Evolutionary conservation across 2,113 vertebrate species (phyloP), one percentile per base, ranked within the genome.

Genomic region (Neogobius melanostomus): DNA sequence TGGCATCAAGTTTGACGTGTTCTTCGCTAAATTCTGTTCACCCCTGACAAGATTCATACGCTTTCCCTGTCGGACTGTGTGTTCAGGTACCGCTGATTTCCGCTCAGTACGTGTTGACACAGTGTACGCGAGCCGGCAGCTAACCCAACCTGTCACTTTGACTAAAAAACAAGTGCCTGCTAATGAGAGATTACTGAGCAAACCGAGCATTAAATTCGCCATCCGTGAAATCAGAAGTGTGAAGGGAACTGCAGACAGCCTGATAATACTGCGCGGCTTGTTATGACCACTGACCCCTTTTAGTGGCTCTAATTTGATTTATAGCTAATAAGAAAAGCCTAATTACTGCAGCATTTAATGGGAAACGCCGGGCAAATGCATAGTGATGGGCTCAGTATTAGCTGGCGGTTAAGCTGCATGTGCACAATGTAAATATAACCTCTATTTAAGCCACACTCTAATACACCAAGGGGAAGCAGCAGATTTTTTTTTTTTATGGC

Each of bases 281-380:
- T 63, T 63, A 63, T 63, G 61, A 63, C 61, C 61, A 63, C 43
- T 63, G 61, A 63, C 61, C 61, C 61, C 61, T 63, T 63, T 63
- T 63, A 63, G 44, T 63, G 61, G 44, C 61, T 46, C 15, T 63
- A 47, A 63, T 63, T 63, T 46, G 43, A 63, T 63, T 63, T 63
- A 63, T 63, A 17, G 45, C 16, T 63, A 63, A 63, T 63, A 47
- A 44, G 16, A 47, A 63, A 63, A 63, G 36, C 36, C 57, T 63
- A 47, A 63, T 63, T 63, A 63, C 61, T 16, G 45, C 61, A 11
- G 61, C n/a, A 21, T 63, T 63, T 47, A 47, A 63, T 21, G 8
- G 21, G 28, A 63, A 63, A 47, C 9, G n/a, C 15, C 6, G 36
- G 57, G 42, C 43, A 14, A 60, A 60, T 44, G 57, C 57, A 44